Evolutionary conservation across 2,797 vertebrate species (phyloP), one percentile per base, ranked within the genome.

Genomic region (Varecia variegata): DNA sequence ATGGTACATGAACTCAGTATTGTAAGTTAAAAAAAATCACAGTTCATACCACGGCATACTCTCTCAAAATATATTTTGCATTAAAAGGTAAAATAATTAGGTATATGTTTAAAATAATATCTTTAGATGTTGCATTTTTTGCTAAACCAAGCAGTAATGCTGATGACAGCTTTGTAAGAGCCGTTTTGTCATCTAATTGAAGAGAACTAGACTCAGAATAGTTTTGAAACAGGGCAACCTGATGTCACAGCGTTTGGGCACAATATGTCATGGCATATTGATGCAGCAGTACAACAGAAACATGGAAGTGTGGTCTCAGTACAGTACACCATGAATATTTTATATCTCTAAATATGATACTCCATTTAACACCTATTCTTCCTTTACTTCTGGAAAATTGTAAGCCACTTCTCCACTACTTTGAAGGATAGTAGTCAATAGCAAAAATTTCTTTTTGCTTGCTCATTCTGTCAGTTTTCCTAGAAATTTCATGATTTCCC

Each of bases 381-480:
- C 74, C 92, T 83, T 74, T 85, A 71, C 73, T 86, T 88, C 68
- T 90, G 76, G 76, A 50, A 81, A 93, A 81, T 25, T 14, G 8
- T 17, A 54, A 68, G 40, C 92, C 40, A n/a, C 56, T 27, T 68
- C 50, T 47, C 60, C 27, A 54, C 45, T 25, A 13, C 62, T 62
- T 76, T 71, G 54, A 95, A 87, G 70, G 90, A 43, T 15, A 54
- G 50, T 27, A 30, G 80, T 77, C 71, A 56, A 1, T 62, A 81
- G 76, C 9, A 9, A 77, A 85, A 88, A 95, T 56, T 79, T 15
- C 21, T 12, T 81, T 82, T 68, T 38, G 45, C 30, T 82, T 89
- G 40, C 8, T 65, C 23, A 35, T 43, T 67, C 71, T 95, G 18
- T 25, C 43, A 56, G 8, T 73, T 81, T 93, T 92, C 60, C 70